Base-by-base conservation (phyloP, 1,140 invertebrate genomes). In the Varroa destructor region DNA sequence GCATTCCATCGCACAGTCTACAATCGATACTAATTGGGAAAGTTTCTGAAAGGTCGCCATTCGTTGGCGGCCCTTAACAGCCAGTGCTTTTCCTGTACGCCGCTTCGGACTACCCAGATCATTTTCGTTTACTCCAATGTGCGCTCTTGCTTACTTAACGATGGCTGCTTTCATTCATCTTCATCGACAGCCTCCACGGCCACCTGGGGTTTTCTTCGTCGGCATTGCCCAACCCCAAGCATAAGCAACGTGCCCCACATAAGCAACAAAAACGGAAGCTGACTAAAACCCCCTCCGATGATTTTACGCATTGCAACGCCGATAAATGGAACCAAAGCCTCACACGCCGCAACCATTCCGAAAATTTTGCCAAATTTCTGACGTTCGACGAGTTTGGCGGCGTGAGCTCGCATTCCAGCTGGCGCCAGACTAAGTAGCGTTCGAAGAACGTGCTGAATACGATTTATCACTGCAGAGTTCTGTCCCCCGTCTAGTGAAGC, bases 391-490 rank as follows among this genome's bases (percentile, higher is more conserved):
- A 67, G 36, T 2, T 12, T 67, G 2, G 61, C 61, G 14, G 40
- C 61, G 46, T 67, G 61, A 37, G 61, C 61, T 67, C 61, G 61
- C 40, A 67, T 67, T n/a, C 61, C 61, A 2, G 61, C 61, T 5
- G 61, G 61, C 12, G 61, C 61, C 40, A 67, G 40, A 46, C 40
- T 67, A 5, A 37, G 40, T 0, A 67, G 40, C 37, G 61, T 67
- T 43, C 46, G 61, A 12, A 67, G 61, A 67, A 67, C 61, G 40
- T 67, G 61, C 10, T 46, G 61, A 67, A 67, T 46, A 46, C 40
- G 61, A 37, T 46, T 40, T 2, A 67, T n/a, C 8, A 8, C 46
- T 0, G 46, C 46, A 3, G 46, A 51, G 4, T 51, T 3, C 46
- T 8, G 46, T 14, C 14, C 61, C 2, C 40, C 40, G 14, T 12